Base-by-base conservation (phyloP, 2,797 vertebrate species). In the Poeciliopsis turneri region DNA sequence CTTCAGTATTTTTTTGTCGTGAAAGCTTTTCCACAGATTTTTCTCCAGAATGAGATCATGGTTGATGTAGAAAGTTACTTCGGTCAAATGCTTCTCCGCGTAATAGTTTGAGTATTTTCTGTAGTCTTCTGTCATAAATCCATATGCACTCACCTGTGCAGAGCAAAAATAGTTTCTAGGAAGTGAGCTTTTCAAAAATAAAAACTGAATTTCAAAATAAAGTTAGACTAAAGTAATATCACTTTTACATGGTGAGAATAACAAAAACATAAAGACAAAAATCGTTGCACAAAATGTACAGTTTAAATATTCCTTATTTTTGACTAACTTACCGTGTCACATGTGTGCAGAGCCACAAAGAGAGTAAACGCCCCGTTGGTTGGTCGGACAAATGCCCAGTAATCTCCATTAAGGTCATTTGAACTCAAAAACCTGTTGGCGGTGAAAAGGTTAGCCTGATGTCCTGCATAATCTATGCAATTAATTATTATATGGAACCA, bases 121-220 rank as follows among this genome's bases (percentile, higher is more conserved):
- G 0, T 96, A 91, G 68, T 96, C 95, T n/a, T 95, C 91, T 0
- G 97, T 98, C 85, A 98, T 97, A 88, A 96, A 99, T 83, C 97
- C 97, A n/a, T 98, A 99, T 10, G 94, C 96, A 2, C 92, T 93
- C 78, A 98, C 97, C 97, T 99, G 80, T n/a, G 61, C 46, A 75
- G 1, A 11, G 80, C 5, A 79, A 41, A 84, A 57, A 46, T 8
- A 30, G 30, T 30, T 30, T 30, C 30, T 30, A 30, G 30, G 30
- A 30, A 30, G 30, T 30, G 30, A 30, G 30, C 30, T 30, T 30
- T 30, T 30, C 30, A 30, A 30, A 30, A 30, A 30, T 30, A 30
- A 30, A 30, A 30, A 30, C 30, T 30, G 30, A 30, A 30, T 30
- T 30, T 30, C 30, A 30, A 30, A 30, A 30, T 30, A 30, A 30